Conservation (phyloP, 2,113 vertebrate genomes). For the Sialia sialis region DNA sequence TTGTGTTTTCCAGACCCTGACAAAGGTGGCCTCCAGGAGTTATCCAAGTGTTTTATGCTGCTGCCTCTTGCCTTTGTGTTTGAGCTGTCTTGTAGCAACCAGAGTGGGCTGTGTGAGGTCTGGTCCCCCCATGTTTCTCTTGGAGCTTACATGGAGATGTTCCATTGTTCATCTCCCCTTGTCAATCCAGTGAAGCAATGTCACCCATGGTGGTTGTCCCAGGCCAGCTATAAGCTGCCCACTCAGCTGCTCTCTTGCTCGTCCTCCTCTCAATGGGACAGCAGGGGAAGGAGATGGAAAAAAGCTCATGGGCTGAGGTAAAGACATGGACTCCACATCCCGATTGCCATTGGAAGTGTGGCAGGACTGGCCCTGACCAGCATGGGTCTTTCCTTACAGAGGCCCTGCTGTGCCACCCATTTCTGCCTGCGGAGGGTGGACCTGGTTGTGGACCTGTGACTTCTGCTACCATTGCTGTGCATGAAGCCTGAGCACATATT, state of each 20-base stretch:
- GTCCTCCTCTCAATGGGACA: not conserved
- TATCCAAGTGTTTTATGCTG: not conserved
- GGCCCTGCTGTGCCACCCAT: not conserved
- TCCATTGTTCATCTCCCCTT: not conserved
- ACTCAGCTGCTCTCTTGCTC: not conserved
- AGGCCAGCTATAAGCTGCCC: not conserved
- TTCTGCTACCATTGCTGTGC: not conserved
- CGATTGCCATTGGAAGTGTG: not conserved
- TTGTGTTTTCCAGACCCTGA: not conserved
- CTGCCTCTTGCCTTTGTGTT: not conserved
- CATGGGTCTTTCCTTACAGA: not conserved
- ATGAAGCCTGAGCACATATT: not conserved
- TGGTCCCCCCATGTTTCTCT: not conserved
- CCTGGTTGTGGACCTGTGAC: not conserved
- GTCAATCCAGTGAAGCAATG: not conserved
- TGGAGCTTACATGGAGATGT: not conserved
- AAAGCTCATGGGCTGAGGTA: not conserved
- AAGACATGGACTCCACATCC: not conserved
- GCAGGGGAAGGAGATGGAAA: not conserved
- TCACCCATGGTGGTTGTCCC: not conserved
- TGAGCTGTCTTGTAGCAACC: not conserved
- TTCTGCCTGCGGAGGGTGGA: not conserved
- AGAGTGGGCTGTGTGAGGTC: not conserved
- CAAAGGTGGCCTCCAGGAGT: not conserved
- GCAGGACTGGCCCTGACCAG: not conserved